Evolutionary conservation across 2,888 invertebrate genomes (phyloP).

Genomic region (Orchestes rusci): DNA sequence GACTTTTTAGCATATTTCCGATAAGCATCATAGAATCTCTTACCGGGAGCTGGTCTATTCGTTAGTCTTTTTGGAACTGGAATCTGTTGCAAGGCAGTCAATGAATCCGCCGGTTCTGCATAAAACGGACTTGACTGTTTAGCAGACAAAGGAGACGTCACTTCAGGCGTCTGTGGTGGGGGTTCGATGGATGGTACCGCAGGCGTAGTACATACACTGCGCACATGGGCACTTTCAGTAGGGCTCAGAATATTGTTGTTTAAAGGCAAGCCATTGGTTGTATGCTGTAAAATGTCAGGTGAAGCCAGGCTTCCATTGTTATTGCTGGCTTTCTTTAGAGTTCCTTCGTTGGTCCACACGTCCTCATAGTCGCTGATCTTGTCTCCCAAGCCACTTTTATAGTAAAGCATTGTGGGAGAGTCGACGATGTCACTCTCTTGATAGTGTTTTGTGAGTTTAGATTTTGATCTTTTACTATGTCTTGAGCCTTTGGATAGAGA

Average conservation of each 20-base stretch:
- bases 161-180: slow-evolving; percentile 25
- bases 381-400: slow-evolving; percentile 79
- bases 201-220: slow-evolving; percentile 37
- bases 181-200: no score
- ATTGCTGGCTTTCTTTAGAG: slow-evolving; percentile 43
- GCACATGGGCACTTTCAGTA: slow-evolving; percentile 31
- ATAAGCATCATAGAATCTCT: no score
- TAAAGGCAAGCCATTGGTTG: slow-evolving; percentile 39
- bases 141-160: slow-evolving; percentile 32
- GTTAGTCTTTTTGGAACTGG: slow-evolving; percentile 35
- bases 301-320: slow-evolving; percentile 32
- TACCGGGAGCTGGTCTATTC: slow-evolving; percentile 31
- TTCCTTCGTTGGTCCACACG: slow-evolving; percentile 59
- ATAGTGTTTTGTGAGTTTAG: slow-evolving; percentile 65
- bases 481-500: slow-evolving; percentile 51
- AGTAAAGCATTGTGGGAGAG: slow-evolving; percentile 74
- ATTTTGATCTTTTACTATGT: slow-evolving; percentile 43
- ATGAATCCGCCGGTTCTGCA: slow-evolving; percentile 81
- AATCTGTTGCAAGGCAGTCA: slow-evolving; percentile 44
- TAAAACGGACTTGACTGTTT: slow-evolving; percentile 83
- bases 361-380: slow-evolving; percentile 95
- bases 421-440: slow-evolving; percentile 78
- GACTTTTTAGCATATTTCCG: no score
- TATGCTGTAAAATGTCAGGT: slow-evolving; percentile 40
- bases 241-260: slow-evolving; percentile 48